phyloP scores from a whole-genome alignment of 1,140 invertebrate genomes.

The Thaumetopoea pityocampa region DNA sequence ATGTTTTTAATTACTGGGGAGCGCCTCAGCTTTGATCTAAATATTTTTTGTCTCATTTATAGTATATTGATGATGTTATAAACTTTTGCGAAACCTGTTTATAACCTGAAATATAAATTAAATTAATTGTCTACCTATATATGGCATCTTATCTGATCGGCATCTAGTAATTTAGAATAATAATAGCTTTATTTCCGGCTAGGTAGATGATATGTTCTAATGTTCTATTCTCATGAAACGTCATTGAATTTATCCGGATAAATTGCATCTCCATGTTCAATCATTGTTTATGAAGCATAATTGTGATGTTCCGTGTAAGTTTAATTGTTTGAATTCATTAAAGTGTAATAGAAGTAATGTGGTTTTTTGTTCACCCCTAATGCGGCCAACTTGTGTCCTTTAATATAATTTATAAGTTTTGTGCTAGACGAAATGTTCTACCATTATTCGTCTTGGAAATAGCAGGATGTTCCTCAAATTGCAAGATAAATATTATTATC shows the following conservation, averaged over 20 bases:
- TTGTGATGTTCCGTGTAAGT: conserved; percentile 74
- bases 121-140: conserved; percentile 9
- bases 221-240: conserved; percentile 33
- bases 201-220: conserved; percentile 34
- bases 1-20: conserved; percentile 14
- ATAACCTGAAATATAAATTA: too few species aligned
- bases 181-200: conserved; percentile 37
- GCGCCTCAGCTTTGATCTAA: conserved; percentile 9
- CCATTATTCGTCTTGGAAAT: too few species aligned
- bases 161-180: conserved; percentile 32
- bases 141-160: conserved; percentile 28
- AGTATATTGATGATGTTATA: conserved; percentile 32
- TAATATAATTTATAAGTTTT: too few species aligned
- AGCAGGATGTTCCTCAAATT: too few species aligned
- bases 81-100: conserved; percentile 11
- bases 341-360: conserved; percentile 47
- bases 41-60: conserved; percentile 15
- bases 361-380: conserved; percentile 9
- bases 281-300: conserved; percentile 70
- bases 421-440: too few species aligned
- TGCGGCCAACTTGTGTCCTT: not conserved
- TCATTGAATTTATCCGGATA: conserved; percentile 20
- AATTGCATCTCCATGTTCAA: conserved; percentile 14
- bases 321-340: conserved; percentile 70
- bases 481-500: too few species aligned